Base-by-base conservation (phyloP, 2,797 vertebrate species). In the Peromyscus eremicus region DNA sequence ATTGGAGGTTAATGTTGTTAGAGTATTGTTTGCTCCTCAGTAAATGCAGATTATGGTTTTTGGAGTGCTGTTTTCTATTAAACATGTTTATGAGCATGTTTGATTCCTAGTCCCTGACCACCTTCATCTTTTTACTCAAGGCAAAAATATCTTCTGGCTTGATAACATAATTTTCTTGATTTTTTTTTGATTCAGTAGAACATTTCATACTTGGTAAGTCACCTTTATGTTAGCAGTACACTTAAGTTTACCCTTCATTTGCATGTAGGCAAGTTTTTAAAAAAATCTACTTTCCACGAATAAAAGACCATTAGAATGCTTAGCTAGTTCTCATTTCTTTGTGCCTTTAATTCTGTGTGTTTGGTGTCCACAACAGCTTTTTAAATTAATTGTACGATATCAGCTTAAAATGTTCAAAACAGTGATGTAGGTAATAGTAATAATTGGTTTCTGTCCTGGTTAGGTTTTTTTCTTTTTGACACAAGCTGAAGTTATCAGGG, bases 311-410 rank as follows among this genome's bases (percentile, higher is more conserved):
- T 85, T 92, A 89, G 37, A 60, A 62, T 55, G 91, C 64, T 90
- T 76, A 89, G 29, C n/a, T 92, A 14, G 66, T 93, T 96, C 29
- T 89, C 19, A 37, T 43, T 90, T 88, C 25, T 88, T 80, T 92
- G 10, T 91, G 80, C 89, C 23, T 87, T 21, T 91, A 46, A 80
- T 89, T 93, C 10, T 89, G 5, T 85, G 29, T 40, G 14, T 88
- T 95, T 73, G 7, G 3, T 84, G 17, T 82, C 17, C 64, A 27
- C 43, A 86, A 21, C 60, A 62, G 64, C 83, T 90, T 91, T 93
- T 94, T 75, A 5, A 86, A 89, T n/a, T 93, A 76, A 83, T 80
- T 84, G 57, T 55, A 68, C 57, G 52, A 14, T 77, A 77, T 81
- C 34, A 64, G n/a, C 49, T 91, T 85, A 43, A 49, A 43, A 76